Conservation (phyloP, 2,888 invertebrate genomes). For the Himalopsyche anomala region DNA sequence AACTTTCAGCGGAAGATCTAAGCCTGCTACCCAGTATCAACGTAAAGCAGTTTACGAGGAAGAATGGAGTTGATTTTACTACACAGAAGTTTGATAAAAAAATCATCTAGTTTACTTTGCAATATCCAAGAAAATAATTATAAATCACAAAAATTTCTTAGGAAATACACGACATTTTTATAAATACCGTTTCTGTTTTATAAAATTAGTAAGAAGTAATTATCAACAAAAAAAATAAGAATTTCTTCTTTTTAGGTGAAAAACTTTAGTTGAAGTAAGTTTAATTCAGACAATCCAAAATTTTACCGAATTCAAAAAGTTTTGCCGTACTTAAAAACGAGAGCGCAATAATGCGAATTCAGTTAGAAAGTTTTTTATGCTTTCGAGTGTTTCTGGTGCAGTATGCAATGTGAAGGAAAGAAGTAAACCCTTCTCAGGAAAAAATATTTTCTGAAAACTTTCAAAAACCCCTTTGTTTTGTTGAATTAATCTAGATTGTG, state of each 20-base stretch:
- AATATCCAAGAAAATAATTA: no score
- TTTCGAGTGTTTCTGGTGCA: conserved; percentile 12
- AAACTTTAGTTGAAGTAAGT: neutral
- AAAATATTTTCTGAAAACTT: conserved; percentile 10
- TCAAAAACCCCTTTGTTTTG: conserved; percentile 23
- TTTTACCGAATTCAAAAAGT: conserved; percentile 18
- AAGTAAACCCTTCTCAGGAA: conserved; percentile 17
- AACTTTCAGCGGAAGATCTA: no score
- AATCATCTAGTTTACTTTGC: no score
- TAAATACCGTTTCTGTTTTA: no score
- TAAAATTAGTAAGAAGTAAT: no score
- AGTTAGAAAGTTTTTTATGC: conserved; percentile 22
- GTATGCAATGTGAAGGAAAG: conserved; percentile 28
- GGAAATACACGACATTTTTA: no score
- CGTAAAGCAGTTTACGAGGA: no score
- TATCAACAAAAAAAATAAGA: neutral
- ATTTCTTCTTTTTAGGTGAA: neutral
- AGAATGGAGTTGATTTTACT: no score
- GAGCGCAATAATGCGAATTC: conserved; percentile 36
- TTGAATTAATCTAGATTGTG: neutral
- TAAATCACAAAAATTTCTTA: no score
- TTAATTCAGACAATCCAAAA: conserved; percentile 3
- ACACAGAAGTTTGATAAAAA: no score
- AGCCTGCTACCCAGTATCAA: no score
- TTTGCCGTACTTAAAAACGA: conserved; percentile 1